These are phyloP conservation scores for Liparis tanakae DNA, from an alignment of 2,797 vertebrate genomes.

Conservation along the genomic window DNA sequence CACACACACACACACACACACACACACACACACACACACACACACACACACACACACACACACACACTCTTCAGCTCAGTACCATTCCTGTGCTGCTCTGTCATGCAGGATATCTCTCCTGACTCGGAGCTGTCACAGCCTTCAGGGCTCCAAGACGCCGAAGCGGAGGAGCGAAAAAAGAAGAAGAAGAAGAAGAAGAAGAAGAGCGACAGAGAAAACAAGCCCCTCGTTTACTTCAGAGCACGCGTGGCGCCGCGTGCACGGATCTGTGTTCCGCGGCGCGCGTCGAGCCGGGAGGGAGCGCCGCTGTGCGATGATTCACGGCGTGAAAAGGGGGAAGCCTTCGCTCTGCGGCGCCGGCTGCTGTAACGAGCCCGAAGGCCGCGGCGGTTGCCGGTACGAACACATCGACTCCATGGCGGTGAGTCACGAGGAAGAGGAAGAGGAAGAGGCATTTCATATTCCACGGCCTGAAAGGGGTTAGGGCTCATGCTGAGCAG, in stretches of 20 bases:
- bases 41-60: constrained; percentile 13
- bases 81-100: constrained; percentile 47
- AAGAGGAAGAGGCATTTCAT: background rate
- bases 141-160: constrained; percentile 46
- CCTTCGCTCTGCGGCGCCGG: constrained; percentile 14
- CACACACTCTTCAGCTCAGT: constrained; percentile 1
- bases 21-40: constrained; percentile 4
- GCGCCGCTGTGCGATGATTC: constrained; percentile 19
- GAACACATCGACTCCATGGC: constrained; percentile 14
- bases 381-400: constrained; percentile 9
- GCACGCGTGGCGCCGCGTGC: constrained; percentile 33
- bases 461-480: background rate
- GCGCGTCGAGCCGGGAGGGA: background rate
- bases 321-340: constrained; percentile 10
- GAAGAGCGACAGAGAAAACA: constrained; percentile 42
- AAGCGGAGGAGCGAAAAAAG: constrained; percentile 45
- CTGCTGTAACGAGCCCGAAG: constrained; percentile 1
- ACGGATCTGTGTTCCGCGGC: constrained; percentile 14
- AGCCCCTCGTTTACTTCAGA: constrained; percentile 40
- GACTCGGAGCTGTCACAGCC: constrained; percentile 61
- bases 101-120: constrained; percentile 54
- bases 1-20: constrained; percentile 4
- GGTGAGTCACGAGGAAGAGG: background rate
- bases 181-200: background rate
- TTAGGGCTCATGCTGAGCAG: background rate